Base-by-base conservation (phyloP, 2,113 vertebrate species). In the Cettia cetti region DNA sequence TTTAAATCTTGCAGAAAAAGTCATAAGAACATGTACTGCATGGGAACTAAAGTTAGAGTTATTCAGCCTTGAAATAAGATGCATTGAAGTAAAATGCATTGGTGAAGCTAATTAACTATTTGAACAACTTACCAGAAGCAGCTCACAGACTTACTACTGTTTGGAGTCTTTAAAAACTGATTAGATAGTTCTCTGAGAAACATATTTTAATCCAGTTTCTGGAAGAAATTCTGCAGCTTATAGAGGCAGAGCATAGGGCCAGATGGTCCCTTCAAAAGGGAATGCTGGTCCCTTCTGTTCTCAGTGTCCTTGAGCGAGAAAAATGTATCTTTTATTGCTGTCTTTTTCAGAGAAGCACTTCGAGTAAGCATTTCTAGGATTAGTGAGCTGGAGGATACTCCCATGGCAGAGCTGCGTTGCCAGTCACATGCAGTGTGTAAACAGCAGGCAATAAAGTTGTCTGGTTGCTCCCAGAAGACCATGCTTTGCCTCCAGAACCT, bases 341-440 rank as follows among this genome's bases (percentile, higher is more conserved):
- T 60, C 52, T 83, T 88, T 95, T 91, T 86, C 89, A 81, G 68
- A 89, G 80, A 30, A 91, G 39, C n/a, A 44, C 39, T 90, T 33
- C 5, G 47, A 91, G 72, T 94, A 93, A 96, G 89, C 94, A 89
- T 82, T 95, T 95, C 88, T 52, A 89, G 89, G 80, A 92, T 89
- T 94, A 95, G 89, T 86, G 91, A 94, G 83, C 69, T 94, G 74
- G 44, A 95, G 64, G 82, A 71, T 49, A 56, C 28, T 84, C 80
- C 54, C 47, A 63, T 7, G 5, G 65, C 56, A 84, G 33, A 94
- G 53, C 42, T 64, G 19, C 3, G 0, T 86, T 92, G 86, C 76
- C 35, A 83, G 52, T 52, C 19, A 63, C 91, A 86, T 56, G 33
- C 49, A 60, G 77, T 60, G 69, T 68, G 72, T 52, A 91, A 92